Conservation (phyloP, 2,888 invertebrate genomes). For the Hirtodrosophila duncani region DNA sequence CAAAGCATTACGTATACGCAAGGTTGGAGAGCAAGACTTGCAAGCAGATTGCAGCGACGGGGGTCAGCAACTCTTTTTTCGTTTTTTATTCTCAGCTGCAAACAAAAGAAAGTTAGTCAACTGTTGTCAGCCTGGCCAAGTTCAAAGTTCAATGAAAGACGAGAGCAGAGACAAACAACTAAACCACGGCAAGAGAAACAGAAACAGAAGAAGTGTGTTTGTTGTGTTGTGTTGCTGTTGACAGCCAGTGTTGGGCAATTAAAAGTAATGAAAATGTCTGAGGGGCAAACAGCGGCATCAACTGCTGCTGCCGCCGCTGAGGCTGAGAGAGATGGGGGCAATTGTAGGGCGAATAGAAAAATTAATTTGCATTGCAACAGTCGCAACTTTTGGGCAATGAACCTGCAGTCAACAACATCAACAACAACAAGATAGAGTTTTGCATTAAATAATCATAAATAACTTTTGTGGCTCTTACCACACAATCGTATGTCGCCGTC, state of each 20-base stretch:
- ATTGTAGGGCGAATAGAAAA: slow-evolving; percentile 26
- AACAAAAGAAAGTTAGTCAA: slow-evolving; percentile 51
- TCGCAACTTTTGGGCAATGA: slow-evolving; percentile 57
- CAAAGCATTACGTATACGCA: slow-evolving; percentile 53
- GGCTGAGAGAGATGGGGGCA: not conserved
- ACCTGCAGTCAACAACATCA: slow-evolving; percentile 40
- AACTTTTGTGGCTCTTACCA: slow-evolving; percentile 42
- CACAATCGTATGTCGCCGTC: slow-evolving; percentile 19
- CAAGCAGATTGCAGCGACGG: too few species aligned
- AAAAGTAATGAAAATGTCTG: slow-evolving; percentile 4
- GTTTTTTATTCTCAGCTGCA: slow-evolving; percentile 16
- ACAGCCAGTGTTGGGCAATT: slow-evolving; percentile 32
- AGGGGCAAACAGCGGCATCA: not conserved
- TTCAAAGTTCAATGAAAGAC: slow-evolving; percentile 62
- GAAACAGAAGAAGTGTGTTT: slow-evolving; percentile 13
- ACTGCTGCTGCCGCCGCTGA: too few species aligned
- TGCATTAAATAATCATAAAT: slow-evolving; percentile 71
- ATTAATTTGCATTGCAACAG: slow-evolving; percentile 31
- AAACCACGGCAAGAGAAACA: slow-evolving; percentile 5
- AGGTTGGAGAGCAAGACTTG: slow-evolving; percentile 26
- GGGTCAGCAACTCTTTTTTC: slow-evolving; percentile 14
- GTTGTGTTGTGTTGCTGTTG: too few species aligned
- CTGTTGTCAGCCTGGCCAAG: slow-evolving; percentile 43
- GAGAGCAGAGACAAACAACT: slow-evolving; percentile 29
- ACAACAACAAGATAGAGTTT: slow-evolving; percentile 19